Conservation (phyloP, 2,113 vertebrate genomes). For the Riparia riparia region DNA sequence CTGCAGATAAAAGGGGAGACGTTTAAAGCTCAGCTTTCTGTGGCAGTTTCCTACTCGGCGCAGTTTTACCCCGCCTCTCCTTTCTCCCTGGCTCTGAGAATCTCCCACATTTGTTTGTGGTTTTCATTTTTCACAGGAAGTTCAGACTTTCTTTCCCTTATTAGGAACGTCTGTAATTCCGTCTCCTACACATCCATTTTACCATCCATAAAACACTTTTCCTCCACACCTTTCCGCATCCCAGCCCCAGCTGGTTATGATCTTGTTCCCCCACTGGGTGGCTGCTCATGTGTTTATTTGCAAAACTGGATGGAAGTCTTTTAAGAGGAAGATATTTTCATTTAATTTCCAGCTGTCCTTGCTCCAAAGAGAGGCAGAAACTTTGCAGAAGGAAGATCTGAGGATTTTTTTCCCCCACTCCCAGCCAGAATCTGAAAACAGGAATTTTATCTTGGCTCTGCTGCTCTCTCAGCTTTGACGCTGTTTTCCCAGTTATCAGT, state of each 20-base stretch:
- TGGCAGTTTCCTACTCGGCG: neutral
- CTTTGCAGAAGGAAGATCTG: neutral
- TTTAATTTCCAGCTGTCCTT: neutral
- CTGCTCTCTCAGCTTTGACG: neutral
- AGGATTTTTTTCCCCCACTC: neutral
- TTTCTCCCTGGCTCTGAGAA: neutral
- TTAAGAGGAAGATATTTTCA: neutral
- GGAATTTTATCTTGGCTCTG: neutral
- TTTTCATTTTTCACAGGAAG: conserved; percentile 38
- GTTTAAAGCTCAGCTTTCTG: conserved; percentile 5
- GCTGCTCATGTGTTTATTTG: conserved; percentile 48
- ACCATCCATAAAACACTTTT: neutral
- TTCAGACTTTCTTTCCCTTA: neutral
- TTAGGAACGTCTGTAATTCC: conserved; percentile 1
- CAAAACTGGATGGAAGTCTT: neutral
- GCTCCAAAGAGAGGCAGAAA: neutral
- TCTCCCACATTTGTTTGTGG: conserved; percentile 37
- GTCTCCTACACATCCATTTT: neutral
- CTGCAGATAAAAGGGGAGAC: conserved; percentile 44
- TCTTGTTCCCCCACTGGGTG: neutral
- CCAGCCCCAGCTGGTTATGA: neutral
- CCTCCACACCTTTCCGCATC: neutral
- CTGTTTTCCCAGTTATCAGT: neutral
- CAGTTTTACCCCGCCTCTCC: neutral
- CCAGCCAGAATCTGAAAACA: neutral